Percentiles rank a stretch among this genome's conserved stretches.
Conservation (phyloP, 2,113 vertebrate species). For the Choloepus hoffmanni region DNA sequence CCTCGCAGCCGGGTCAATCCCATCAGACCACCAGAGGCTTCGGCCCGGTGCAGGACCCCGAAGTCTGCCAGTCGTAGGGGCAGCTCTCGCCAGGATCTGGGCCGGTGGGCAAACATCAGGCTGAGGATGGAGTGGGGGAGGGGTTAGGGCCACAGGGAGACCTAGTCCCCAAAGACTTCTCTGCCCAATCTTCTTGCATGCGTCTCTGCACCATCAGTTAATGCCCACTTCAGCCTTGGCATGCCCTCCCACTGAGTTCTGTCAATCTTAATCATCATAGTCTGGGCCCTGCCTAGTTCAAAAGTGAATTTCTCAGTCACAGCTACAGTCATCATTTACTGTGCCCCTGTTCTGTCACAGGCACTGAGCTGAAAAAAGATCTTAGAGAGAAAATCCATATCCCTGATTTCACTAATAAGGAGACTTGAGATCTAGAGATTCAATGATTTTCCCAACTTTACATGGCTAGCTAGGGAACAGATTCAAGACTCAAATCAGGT, state of each 20-base stretch:
- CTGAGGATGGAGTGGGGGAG: slow-evolving; percentile 76
- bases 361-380: not conserved
- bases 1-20: slow-evolving; percentile 92
- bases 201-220: not conserved
- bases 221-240: not conserved
- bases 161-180: not conserved
- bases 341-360: not conserved
- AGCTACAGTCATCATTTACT: not conserved
- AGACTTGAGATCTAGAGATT: not conserved
- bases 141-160: not conserved
- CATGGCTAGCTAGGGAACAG: no score
- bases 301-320: not conserved
- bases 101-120: slow-evolving; percentile 94
- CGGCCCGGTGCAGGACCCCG: slow-evolving; percentile 94
- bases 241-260: not conserved
- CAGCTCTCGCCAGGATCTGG: slow-evolving; percentile 95
- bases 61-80: slow-evolving; percentile 95
- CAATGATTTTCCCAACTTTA: not conserved
- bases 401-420: not conserved
- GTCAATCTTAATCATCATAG: not conserved
- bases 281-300: not conserved
- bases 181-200: no score
- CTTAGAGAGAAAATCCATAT: not conserved
- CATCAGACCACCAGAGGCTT: slow-evolving; percentile 90
- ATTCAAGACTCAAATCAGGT: not conserved